A percentile compares a stretch with the other conserved stretches of the same genome.
phyloP scores from a whole-genome alignment of 2,888 invertebrate species.

The Mesodorylaimus sp. region DNA sequence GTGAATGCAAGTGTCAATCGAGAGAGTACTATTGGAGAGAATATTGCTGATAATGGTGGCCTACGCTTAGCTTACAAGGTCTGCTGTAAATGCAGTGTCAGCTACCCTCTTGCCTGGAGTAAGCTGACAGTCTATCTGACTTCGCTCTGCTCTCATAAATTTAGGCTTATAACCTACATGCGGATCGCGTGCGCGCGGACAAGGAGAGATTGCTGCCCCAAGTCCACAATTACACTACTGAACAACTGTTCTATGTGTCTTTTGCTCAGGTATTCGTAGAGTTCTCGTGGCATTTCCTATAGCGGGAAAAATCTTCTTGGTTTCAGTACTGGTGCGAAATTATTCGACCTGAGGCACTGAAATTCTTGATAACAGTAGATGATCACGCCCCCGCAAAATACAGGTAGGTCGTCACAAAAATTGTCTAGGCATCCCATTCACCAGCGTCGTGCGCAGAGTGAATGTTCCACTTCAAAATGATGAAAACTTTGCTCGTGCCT shows the following conservation, averaged over 20 bases:
- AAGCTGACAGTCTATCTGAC: too few relatives aligned
- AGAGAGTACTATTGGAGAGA: conserved; percentile 21
- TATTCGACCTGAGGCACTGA: background rate
- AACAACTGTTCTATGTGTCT: too few relatives aligned
- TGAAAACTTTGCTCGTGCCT: conserved; percentile 24
- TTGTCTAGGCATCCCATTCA: background rate
- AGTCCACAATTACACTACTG: background rate
- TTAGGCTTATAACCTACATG: too few relatives aligned
- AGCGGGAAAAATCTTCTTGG: too few relatives aligned
- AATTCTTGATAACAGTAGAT: background rate
- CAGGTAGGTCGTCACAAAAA: background rate
- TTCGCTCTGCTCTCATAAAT: too few relatives aligned
- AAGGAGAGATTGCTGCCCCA: too few relatives aligned
- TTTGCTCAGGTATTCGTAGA: too few relatives aligned
- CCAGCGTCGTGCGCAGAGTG: conserved; percentile 14
- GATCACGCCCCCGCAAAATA: background rate
- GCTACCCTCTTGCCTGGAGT: background rate
- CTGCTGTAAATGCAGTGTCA: background rate
- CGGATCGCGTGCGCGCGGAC: too few relatives aligned
- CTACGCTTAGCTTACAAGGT: background rate
- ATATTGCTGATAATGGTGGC: conserved; percentile 24
- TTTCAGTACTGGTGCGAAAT: background rate
- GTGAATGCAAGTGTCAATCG: conserved; percentile 19
- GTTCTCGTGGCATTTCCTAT: too few relatives aligned
- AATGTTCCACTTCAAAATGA: conserved; percentile 25